Conservation (phyloP, 2,797 vertebrate genomes). For the Sebastes hopkinsi region DNA sequence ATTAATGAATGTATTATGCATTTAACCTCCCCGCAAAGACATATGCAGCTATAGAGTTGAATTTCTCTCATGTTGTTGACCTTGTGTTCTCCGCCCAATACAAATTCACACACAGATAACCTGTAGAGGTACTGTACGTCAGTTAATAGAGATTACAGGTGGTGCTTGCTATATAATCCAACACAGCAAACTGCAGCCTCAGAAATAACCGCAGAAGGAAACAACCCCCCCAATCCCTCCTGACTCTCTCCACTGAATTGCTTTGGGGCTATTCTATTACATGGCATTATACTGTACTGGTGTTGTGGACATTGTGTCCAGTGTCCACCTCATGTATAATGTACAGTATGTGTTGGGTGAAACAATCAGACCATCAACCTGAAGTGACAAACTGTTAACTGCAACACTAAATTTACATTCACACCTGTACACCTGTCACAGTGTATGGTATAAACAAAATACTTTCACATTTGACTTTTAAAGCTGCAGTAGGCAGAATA, state of each 20-base stretch:
- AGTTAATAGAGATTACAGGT: conserved; percentile 12
- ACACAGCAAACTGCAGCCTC: background rate
- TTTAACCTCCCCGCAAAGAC: background rate
- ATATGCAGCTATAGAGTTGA: background rate
- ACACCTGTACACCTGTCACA: conserved; percentile 14
- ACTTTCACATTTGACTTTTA: background rate
- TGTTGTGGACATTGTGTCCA: background rate
- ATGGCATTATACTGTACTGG: background rate
- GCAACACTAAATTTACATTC: background rate
- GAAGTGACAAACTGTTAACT: background rate
- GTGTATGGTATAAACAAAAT: background rate
- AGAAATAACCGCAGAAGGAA: background rate
- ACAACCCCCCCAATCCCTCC: background rate
- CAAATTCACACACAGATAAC: conserved; percentile 10
- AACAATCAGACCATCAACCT: background rate
- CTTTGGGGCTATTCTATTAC: background rate
- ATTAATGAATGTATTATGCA: background rate
- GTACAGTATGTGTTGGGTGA: background rate
- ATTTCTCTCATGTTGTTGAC: background rate
- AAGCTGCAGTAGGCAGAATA: background rate
- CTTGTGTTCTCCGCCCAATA: background rate
- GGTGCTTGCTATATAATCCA: background rate
- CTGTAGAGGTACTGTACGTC: background rate
- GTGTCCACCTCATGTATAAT: background rate
- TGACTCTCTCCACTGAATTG: background rate